Percentiles rank a stretch among this genome's conserved stretches.
Conservation (phyloP, 2,888 invertebrate species). For the Melanotus villosus region DNA sequence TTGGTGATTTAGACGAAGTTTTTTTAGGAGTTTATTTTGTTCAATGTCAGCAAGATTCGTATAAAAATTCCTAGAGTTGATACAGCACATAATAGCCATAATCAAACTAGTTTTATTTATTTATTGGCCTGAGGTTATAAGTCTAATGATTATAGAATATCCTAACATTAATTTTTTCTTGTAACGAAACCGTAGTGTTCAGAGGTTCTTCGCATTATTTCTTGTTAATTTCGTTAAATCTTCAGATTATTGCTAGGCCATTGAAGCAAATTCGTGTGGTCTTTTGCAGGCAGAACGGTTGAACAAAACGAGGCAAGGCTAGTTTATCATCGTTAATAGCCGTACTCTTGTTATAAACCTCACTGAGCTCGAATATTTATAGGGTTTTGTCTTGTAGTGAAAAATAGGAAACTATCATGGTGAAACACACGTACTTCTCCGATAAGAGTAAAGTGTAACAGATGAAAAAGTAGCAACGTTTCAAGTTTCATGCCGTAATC, state of each 20-base stretch:
- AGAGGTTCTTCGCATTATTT: too few relatives aligned
- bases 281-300: too few relatives aligned
- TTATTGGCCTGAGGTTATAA: too few relatives aligned
- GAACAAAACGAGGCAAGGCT: neutral
- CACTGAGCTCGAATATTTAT: slow-evolving; percentile 17
- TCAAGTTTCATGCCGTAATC: slow-evolving; percentile 14
- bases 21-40: neutral
- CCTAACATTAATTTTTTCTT: too few relatives aligned
- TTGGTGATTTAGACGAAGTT: too few relatives aligned
- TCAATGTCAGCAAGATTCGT: slow-evolving; percentile 15
- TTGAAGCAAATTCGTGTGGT: neutral
- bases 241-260: too few relatives aligned
- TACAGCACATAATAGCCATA: too few relatives aligned
- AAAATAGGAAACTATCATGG: slow-evolving; percentile 1
- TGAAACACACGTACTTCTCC: neutral
- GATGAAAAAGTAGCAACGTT: slow-evolving; percentile 8
- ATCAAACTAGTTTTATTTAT: too few relatives aligned
- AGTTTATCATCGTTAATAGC: slow-evolving; percentile 15
- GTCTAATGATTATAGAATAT: too few relatives aligned
- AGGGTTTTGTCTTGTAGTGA: neutral
- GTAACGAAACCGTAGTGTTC: too few relatives aligned
- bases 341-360: slow-evolving; percentile 9
- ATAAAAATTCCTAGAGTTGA: slow-evolving; percentile 4
- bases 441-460: slow-evolving; percentile 1
- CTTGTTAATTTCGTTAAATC: too few relatives aligned